Evolutionary conservation across 2,797 vertebrate genomes (phyloP).

Genomic region (Sitta carolinensis): DNA sequence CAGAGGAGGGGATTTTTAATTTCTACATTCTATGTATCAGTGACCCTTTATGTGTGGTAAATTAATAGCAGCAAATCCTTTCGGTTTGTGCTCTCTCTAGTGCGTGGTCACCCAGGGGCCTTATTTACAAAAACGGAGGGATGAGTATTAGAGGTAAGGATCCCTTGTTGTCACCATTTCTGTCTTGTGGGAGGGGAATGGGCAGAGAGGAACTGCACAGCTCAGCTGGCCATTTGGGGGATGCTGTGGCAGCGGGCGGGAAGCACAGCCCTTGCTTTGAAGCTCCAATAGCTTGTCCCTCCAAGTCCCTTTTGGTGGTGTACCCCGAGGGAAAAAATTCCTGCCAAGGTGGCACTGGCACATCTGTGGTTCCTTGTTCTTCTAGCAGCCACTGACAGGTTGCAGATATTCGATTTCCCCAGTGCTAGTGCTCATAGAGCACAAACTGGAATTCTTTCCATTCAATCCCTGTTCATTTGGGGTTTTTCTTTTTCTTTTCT

Average conservation of each 20-base stretch:
- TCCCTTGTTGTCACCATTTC: background rate
- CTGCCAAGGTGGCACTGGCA: background rate
- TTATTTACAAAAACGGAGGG: background rate
- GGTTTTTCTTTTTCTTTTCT: background rate
- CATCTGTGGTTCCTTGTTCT: background rate
- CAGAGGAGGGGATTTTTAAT: background rate
- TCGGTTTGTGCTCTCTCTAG: background rate
- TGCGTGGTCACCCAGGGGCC: background rate
- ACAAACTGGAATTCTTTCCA: background rate
- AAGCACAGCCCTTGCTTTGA: background rate
- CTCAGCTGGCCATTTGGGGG: background rate
- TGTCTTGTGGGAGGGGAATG: background rate
- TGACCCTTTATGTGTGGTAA: background rate
- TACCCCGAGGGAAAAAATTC: background rate
- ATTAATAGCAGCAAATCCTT: background rate
- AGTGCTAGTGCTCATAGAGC: accelerated
- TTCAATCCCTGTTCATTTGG: no score
- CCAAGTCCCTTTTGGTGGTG: background rate
- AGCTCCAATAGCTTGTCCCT: accelerated
- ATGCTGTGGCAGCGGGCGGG: background rate
- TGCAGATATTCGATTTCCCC: background rate
- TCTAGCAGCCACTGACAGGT: background rate
- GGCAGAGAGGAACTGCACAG: background rate
- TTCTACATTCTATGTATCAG: background rate
- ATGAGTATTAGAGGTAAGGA: background rate